A percentile compares a stretch with the other conserved stretches of the same genome.
These are phyloP conservation scores for Phyllotreta cruciferae DNA, from an alignment of 2,888 invertebrate genomes.

Conservation along the genomic window DNA sequence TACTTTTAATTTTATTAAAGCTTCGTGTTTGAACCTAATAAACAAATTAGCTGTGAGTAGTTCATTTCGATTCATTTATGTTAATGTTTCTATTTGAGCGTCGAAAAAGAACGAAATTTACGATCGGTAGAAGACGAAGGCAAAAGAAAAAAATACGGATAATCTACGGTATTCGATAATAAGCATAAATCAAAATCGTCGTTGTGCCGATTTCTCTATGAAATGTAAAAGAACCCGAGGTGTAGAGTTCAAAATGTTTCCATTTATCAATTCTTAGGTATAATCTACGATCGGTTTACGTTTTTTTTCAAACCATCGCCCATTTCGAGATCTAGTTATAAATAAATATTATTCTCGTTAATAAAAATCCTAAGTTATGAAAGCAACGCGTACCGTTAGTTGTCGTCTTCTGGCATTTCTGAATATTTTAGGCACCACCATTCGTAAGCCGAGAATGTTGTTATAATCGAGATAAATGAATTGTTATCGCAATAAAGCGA, in stretches of 20 bases:
- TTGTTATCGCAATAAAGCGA: too few species aligned
- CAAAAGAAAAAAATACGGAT: not conserved
- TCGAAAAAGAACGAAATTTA: constrained; percentile 21
- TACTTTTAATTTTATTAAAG: constrained; percentile 16
- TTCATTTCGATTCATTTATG: constrained; percentile 31
- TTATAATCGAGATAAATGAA: too few species aligned
- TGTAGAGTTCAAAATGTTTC: constrained; percentile 11
- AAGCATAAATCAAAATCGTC: constrained; percentile 17
- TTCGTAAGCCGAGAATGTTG: too few species aligned
- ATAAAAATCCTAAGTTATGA: too few species aligned
- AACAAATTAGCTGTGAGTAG: constrained; percentile 23
- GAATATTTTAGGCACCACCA: too few species aligned
- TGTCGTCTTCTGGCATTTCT: too few species aligned
- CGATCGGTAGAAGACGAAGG: constrained; percentile 1
- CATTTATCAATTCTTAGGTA: constrained; percentile 3
- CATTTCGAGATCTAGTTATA: too few species aligned
- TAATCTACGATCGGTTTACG: too few species aligned
- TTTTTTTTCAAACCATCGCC: too few species aligned
- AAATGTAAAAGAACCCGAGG: constrained; percentile 1
- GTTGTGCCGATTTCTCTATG: constrained; percentile 5
- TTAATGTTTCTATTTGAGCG: constrained; percentile 32
- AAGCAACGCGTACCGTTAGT: too few species aligned
- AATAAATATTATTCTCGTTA: too few species aligned
- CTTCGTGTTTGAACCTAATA: constrained; percentile 19
- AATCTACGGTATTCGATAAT: constrained; percentile 16